These are phyloP conservation scores for Schmidtea mediterranea DNA, from an alignment of 1,140 invertebrate genomes.

Conservation along the genomic window DNA sequence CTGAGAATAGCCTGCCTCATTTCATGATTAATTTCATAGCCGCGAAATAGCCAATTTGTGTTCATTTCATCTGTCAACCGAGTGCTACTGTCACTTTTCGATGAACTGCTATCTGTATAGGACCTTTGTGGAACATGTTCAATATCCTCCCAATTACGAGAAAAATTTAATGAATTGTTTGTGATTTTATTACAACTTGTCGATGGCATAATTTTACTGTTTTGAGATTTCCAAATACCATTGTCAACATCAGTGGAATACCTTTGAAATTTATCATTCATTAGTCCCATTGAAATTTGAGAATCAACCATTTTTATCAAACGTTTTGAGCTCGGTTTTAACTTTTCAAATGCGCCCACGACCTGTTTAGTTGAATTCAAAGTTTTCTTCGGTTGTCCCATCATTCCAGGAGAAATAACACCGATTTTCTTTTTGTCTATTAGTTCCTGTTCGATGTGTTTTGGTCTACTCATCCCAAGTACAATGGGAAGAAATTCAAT, in stretches of 20 bases:
- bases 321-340: background rate
- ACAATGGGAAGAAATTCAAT: constrained; percentile 20
- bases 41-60: background rate
- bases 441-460: constrained; percentile 16
- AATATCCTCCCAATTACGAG: background rate
- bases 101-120: no score
- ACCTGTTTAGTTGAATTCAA: background rate
- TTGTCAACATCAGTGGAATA: background rate
- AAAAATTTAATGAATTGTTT: background rate
- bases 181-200: background rate
- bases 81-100: no score
- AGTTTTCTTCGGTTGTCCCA: constrained; percentile 23
- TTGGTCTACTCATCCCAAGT: constrained; percentile 22
- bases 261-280: background rate
- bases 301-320: background rate
- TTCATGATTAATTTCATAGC: background rate
- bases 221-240: background rate
- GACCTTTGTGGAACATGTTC: no score
- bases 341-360: background rate
- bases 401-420: no score
- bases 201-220: background rate
- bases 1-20: background rate
- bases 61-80: background rate
- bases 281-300: background rate
- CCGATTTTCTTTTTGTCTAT: no score